Base-by-base conservation (phyloP, 2,797 vertebrate species). In the Enoplosus armatus region DNA sequence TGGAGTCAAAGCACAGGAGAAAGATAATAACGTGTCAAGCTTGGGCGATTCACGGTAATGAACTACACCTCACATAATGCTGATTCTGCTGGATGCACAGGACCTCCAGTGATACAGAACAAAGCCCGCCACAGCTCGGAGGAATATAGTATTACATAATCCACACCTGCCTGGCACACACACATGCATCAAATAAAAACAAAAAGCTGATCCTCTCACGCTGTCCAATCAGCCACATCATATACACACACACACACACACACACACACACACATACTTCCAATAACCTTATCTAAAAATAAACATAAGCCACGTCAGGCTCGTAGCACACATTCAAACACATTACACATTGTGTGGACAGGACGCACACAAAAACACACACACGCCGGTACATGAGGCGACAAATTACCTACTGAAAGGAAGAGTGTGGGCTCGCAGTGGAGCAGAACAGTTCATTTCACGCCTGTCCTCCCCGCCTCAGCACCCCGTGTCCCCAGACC, bases 391-490 rank as follows among this genome's bases (percentile, higher is more conserved):
- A 94, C 95, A 94, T 90, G 91, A 93, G 87, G 89, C 90, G 82
- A 95, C 93, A 95, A 94, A 95, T 94, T 93, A 95, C 92, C 91
- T 85, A 91, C 87, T 93, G 93, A 94, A 90, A 93, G 91, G 90
- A 95, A 92, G 90, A 93, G 92, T 94, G 91, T 90, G 90, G 90
- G 86, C 79, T 84, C 39, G 85, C 94, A 93, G 78, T 93, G 93
- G 94, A 93, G 95, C 93, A 93, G 94, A 96, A 96, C 95, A 96
- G 94, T 95, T 95, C 94, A 95, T 95, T 96, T 96, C 95, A 96
- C 94, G 95, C 95, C 91, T 96, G 95, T 95, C 95, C 94, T 95
- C 93, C 91, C 91, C 69, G 85, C 90, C 92, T 90, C 93, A 88
- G 79, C 88, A 79, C 88, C 85, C 87, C 22, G 33, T 80, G 72